Evolutionary conservation across 2,888 invertebrate species (phyloP).

Genomic region (Cerastis leucographa): DNA sequence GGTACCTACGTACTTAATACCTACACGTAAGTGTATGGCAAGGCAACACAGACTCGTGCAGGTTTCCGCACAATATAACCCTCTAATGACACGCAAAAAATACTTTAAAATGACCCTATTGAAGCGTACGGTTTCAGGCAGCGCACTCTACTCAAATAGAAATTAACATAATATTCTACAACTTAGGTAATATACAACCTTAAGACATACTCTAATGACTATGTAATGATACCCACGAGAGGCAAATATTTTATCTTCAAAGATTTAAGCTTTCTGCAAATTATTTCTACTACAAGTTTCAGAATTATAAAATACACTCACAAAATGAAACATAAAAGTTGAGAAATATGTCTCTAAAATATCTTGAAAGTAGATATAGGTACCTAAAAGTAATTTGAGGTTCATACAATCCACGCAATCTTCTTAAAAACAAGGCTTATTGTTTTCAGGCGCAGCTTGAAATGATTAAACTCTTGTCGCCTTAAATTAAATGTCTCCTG

Average conservation of each 20-base stretch:
- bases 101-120: conserved; percentile 29
- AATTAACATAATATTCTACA: conserved; percentile 21
- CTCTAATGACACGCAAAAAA: conserved; percentile 26
- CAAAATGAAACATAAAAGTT: conserved; percentile 7
- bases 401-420: conserved; percentile 1
- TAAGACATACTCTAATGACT: neutral
- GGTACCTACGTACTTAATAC: neutral
- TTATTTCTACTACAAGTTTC: conserved; percentile 2
- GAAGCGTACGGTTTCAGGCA: conserved; percentile 1
- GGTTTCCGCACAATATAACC: conserved; percentile 21
- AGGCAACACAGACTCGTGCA: conserved; percentile 13
- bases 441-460: conserved; percentile 19
- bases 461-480: conserved; percentile 30
- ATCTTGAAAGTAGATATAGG: neutral
- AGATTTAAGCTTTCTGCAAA: neutral
- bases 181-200: neutral
- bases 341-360: neutral
- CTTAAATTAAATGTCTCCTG: conserved; percentile 3
- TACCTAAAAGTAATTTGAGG: neutral
- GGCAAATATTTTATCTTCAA: neutral
- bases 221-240: neutral
- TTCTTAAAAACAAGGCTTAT: conserved; percentile 28
- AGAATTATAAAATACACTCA: neutral
- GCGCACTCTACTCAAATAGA: neutral
- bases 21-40: neutral